Percentiles rank a stretch among this genome's conserved stretches.
Evolutionary conservation across 2,888 invertebrate genomes (phyloP).

Genomic region (Rapana venosa): DNA sequence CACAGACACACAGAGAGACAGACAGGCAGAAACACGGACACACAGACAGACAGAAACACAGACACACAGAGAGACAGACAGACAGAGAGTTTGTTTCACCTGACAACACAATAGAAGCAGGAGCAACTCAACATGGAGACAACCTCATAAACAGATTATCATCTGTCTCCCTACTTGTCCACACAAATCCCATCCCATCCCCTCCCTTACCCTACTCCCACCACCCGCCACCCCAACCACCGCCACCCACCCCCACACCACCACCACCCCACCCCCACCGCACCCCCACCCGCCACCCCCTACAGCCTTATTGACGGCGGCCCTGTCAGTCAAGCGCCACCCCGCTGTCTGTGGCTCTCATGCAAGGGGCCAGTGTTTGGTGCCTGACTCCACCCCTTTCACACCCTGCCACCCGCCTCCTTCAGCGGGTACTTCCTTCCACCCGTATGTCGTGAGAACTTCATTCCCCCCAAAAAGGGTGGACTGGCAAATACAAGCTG

Average conservation of each 20-base stretch:
- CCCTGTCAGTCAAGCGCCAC: not conserved
- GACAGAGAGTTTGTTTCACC: not conserved
- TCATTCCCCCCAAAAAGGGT: not conserved
- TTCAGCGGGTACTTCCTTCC: not conserved
- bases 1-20: not conserved
- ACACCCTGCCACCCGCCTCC: conserved; percentile 1
- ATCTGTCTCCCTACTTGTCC: not conserved
- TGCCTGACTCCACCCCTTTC: conserved; percentile 5
- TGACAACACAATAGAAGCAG: no score
- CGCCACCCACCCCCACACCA: not conserved
- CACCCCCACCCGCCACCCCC: not conserved
- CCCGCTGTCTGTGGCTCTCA: not conserved
- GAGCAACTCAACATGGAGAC: no score
- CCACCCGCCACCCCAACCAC: not conserved
- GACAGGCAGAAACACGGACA: not conserved
- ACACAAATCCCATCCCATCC: not conserved
- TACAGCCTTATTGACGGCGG: not conserved
- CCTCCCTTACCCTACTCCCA: not conserved
- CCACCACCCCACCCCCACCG: not conserved
- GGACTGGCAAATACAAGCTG: not conserved
- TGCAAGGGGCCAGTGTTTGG: not conserved
- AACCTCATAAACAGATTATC: not conserved
- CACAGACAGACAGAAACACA: not conserved
- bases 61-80: not conserved
- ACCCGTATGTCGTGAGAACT: conserved; percentile 11